These are phyloP conservation scores for Cheumatopsyche charites DNA, from an alignment of 1,140 invertebrate genomes.

Conservation along the genomic window DNA sequence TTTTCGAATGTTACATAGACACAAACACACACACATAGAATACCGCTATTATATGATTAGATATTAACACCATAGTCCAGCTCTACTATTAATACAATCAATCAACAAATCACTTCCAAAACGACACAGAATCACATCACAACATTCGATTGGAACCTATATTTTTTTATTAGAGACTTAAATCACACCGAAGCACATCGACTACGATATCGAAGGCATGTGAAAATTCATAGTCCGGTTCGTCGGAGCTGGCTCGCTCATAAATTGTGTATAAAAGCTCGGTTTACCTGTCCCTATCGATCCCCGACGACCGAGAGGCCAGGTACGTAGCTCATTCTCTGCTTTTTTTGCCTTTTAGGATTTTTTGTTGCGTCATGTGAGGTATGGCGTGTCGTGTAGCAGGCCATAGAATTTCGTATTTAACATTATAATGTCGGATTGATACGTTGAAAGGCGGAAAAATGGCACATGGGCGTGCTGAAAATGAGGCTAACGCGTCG, in stretches of 20 bases:
- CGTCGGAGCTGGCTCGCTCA: background rate
- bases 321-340: background rate
- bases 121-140: no score
- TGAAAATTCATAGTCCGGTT: slow-evolving; percentile 22
- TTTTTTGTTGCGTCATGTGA: slow-evolving; percentile 31
- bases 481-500: slow-evolving; percentile 15
- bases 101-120: no score
- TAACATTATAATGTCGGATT: background rate
- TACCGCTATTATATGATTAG: no score
- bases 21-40: no score
- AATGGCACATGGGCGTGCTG: background rate
- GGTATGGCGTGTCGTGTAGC: slow-evolving; percentile 4
- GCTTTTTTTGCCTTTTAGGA: background rate
- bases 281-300: slow-evolving; percentile 33
- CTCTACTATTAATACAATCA: no score
- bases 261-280: slow-evolving; percentile 33
- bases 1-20: no score
- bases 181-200: no score
- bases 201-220: background rate
- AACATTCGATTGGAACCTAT: no score
- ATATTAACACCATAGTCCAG: no score
- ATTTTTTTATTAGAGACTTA: no score
- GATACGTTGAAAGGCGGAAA: slow-evolving; percentile 2
- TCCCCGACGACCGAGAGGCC: slow-evolving; percentile 22
- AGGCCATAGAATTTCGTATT: slow-evolving; percentile 1